A percentile compares a stretch with the other conserved stretches of the same genome.
These are phyloP conservation scores for Tapirus terrestris DNA, from an alignment of 2,113 vertebrate genomes.

Conservation along the genomic window DNA sequence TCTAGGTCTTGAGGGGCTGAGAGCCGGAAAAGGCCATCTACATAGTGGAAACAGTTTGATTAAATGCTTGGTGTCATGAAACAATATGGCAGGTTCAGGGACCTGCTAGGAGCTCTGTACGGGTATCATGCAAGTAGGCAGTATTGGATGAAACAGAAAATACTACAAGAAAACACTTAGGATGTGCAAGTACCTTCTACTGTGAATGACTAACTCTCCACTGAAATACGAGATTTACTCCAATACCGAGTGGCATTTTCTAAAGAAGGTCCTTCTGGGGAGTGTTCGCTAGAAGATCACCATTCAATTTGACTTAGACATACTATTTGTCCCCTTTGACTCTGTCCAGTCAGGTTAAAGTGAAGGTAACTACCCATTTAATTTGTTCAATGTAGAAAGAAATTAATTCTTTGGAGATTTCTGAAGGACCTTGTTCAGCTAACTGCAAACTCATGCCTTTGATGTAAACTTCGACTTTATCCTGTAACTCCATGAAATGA, in stretches of 20 bases:
- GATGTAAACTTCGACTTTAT: not conserved
- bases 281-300: not conserved
- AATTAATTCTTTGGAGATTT: not conserved
- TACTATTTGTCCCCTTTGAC: not conserved
- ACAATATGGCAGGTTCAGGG: not conserved
- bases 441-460: conserved; percentile 4
- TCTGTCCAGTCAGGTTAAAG: not conserved
- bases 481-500: not conserved
- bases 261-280: not conserved
- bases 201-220: not conserved
- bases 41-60: not conserved
- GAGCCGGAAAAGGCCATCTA: not conserved
- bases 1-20: not conserved
- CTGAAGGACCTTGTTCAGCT: not conserved
- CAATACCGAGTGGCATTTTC: not conserved
- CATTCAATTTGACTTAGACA: not conserved
- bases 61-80: not conserved
- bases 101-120: not conserved
- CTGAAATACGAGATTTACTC: not conserved
- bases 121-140: not conserved
- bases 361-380: not conserved
- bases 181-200: not conserved
- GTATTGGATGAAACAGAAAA: not conserved
- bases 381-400: not conserved
- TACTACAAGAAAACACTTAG: not conserved